These are phyloP conservation scores for Cephalopterus ornatus DNA, from an alignment of 2,113 vertebrate species.

Conservation along the genomic window DNA sequence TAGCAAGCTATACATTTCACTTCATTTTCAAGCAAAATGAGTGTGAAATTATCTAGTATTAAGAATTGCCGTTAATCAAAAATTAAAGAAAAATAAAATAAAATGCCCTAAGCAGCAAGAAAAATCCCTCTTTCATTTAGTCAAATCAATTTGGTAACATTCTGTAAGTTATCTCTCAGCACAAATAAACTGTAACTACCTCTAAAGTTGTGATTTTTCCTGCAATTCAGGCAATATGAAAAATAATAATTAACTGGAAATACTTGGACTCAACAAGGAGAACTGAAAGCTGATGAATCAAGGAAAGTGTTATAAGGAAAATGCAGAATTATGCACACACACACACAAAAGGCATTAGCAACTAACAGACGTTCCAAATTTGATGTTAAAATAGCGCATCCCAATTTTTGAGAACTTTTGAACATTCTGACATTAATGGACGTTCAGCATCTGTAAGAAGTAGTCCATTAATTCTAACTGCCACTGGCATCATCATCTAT, in stretches of 20 bases:
- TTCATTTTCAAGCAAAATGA: background rate
- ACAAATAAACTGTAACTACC: background rate
- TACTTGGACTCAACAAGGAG: background rate
- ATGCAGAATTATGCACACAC: background rate
- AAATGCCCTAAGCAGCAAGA: background rate
- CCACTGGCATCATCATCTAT: background rate
- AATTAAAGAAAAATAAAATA: background rate
- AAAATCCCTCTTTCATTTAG: background rate
- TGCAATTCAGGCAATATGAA: background rate
- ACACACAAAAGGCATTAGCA: background rate
- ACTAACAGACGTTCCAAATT: background rate
- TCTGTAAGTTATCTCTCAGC: background rate
- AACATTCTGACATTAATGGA: background rate
- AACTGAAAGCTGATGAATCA: background rate
- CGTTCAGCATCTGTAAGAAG: background rate
- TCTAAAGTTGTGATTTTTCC: background rate
- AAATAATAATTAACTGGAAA: background rate
- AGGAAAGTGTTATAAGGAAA: background rate
- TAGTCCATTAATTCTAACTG: background rate
- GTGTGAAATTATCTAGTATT: background rate
- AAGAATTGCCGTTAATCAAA: background rate
- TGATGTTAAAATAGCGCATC: background rate
- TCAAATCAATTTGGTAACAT: background rate
- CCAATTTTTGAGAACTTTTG: background rate
- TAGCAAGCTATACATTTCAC: background rate